phyloP scores from a whole-genome alignment of 2,797 vertebrate genomes.

The Heteromormyrus szaboi region DNA sequence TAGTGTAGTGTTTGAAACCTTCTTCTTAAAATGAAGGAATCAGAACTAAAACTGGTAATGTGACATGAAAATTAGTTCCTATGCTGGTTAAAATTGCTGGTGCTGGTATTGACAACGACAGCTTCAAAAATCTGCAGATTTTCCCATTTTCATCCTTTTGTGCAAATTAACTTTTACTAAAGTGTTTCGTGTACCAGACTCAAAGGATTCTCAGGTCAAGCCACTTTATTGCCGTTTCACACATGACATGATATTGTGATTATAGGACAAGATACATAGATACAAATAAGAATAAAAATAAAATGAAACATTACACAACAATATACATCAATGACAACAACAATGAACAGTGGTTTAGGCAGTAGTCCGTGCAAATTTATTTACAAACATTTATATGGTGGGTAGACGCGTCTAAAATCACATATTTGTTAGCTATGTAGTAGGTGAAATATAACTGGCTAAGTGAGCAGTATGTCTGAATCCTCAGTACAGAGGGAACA shows the following conservation, averaged over 20 bases:
- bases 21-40: not conserved
- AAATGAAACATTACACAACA: not conserved
- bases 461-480: not conserved
- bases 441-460: not conserved
- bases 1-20: not conserved
- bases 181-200: not conserved
- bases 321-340: not conserved
- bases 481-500: not conserved
- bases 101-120: not conserved
- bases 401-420: not conserved
- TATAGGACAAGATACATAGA: not conserved
- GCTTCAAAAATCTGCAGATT: not conserved
- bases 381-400: not conserved
- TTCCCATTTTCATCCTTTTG: not conserved
- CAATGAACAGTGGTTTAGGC: not conserved
- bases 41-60: not conserved
- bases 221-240: not conserved
- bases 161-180: not conserved
- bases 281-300: not conserved
- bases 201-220: not conserved
- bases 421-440: not conserved
- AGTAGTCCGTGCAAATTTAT: not conserved
- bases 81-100: not conserved
- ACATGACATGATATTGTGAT: not conserved
- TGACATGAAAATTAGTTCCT: not conserved